Evolutionary conservation across 2,888 invertebrate genomes (phyloP), one percentile per base, ranked within the genome.

Genomic region (Tyria jacobaeae): DNA sequence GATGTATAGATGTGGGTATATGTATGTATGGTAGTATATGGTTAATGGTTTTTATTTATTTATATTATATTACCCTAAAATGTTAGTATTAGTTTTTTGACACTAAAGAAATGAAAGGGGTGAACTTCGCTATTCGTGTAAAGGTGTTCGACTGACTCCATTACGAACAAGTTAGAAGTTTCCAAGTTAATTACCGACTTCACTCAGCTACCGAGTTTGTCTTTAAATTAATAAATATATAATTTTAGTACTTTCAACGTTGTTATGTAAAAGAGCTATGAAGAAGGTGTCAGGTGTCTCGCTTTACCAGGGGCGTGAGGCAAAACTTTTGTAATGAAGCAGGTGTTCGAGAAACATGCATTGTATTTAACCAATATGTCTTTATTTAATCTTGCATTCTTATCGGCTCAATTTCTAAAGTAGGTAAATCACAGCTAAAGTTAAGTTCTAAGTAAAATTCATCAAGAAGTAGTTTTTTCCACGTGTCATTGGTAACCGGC

Each of bases 171-270:
- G 62, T 73, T 70, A 54, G 31, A 63, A 70, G 59, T 64, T 70
- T 24, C 44, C 24, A 65, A 70, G 64, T 73, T 63, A 67, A 73
- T 73, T 73, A 73, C 24, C 25, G 48, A 25, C 61, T 65, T 64
- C 54, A 64, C 60, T 21, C 53, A 56, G 59, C 53, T 63, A 61
- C 64, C 49, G 14, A 54, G 64, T 61, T 69, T 62, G 50, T 56
- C 34, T 56, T 21, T 48, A 65, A 58, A 55, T 65, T 58, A 58
- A 61, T 52, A 62, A 62, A 57, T 57, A 62, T 31, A 54, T 49
- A 54, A 54, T 54, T 53, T 60, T 54, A 54, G 48, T 50, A 53
- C 35, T 35, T 48, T 31, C 39, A 44, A 31, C 15, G 50, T 44
- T 63, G 41, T 50, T 48, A 21, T 21, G 47, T 31, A 31, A 31